phyloP scores from a whole-genome alignment of 64 coral and sea anemone genomes.

The Actinia tenebrosa region DNA sequence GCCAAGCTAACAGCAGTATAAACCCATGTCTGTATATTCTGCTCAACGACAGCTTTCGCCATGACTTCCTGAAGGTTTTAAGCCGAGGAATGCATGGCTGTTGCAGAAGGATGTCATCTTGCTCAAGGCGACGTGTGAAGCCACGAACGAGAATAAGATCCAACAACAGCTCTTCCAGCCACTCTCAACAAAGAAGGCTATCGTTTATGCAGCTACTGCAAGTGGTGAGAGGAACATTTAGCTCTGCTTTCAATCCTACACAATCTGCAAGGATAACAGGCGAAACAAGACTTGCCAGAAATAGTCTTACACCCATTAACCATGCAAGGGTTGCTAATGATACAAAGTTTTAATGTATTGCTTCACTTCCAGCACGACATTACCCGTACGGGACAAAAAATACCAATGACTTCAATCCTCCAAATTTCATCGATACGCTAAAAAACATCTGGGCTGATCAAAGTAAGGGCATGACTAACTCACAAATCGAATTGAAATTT shows the following conservation, averaged over 20 bases:
- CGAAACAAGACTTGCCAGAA: slow-evolving; percentile 1
- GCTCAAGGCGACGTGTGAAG: background rate
- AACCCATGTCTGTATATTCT: slow-evolving; percentile 19
- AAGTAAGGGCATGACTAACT: no score
- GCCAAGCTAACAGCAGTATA: slow-evolving; percentile 31
- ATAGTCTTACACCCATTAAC: slow-evolving; percentile 1
- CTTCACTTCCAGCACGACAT: no score
- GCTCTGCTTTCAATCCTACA: slow-evolving; percentile 1
- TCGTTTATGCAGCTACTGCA: slow-evolving; percentile 25
- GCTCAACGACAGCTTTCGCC: slow-evolving; percentile 12
- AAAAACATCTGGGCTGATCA: no score
- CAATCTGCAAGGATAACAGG: slow-evolving; percentile 9
- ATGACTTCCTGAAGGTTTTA: slow-evolving; percentile 8
- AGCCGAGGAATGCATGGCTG: background rate
- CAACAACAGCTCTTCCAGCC: background rate
- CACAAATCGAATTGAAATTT: no score
- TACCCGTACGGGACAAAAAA: no score
- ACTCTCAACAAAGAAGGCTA: background rate
- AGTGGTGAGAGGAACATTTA: slow-evolving; percentile 4
- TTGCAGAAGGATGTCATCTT: background rate
- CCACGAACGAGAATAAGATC: background rate
- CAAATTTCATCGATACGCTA: no score
- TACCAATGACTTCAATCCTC: no score
- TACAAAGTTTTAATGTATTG: background rate
- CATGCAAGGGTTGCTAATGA: background rate